Evolutionary conservation across 2,113 vertebrate species (phyloP).

Genomic region (Festucalex cinctus): DNA sequence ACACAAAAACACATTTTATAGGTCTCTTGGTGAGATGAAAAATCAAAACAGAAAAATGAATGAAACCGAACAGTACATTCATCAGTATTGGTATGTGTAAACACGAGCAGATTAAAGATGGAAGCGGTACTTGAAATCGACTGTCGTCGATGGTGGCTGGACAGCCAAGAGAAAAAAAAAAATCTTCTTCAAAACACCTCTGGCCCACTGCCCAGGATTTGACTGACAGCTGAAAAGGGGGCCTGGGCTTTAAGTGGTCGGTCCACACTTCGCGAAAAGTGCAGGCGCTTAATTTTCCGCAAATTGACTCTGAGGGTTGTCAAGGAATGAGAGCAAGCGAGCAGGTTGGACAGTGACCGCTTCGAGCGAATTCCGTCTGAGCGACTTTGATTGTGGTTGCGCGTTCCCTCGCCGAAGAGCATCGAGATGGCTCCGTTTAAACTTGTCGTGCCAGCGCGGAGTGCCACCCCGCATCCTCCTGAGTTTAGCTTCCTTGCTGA

Average conservation of each 20-base stretch:
- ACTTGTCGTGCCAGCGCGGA: constrained; percentile 3
- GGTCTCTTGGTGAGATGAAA: background rate
- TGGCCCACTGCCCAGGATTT: constrained; percentile 23
- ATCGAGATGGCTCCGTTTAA: constrained; percentile 33
- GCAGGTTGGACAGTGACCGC: constrained; percentile 27
- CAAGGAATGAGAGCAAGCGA: constrained; percentile 27
- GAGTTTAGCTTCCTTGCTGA: constrained; percentile 9
- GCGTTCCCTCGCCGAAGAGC: constrained; percentile 3
- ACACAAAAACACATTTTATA: constrained; percentile 11
- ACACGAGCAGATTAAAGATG: constrained; percentile 38
- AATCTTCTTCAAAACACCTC: constrained; percentile 44
- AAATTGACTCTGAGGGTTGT: constrained; percentile 54
- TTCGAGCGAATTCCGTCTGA: constrained; percentile 26
- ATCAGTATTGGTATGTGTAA: constrained; percentile 30
- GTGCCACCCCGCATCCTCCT: constrained; percentile 8
- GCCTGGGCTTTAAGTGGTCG: constrained; percentile 39
- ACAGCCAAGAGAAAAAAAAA: constrained; percentile 56
- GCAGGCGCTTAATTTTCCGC: constrained; percentile 57
- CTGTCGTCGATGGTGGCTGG: constrained; percentile 29
- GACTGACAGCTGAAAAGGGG: constrained; percentile 53
- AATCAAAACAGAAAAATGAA: background rate
- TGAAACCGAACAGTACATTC: constrained; percentile 21
- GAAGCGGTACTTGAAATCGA: constrained; percentile 21
- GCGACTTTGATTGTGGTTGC: constrained; percentile 20
- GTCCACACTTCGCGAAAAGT: constrained; percentile 44